Evolutionary conservation across 53 echinoderm and acorn worm species (phyloP).

Genomic region (Echinometra lucunter): DNA sequence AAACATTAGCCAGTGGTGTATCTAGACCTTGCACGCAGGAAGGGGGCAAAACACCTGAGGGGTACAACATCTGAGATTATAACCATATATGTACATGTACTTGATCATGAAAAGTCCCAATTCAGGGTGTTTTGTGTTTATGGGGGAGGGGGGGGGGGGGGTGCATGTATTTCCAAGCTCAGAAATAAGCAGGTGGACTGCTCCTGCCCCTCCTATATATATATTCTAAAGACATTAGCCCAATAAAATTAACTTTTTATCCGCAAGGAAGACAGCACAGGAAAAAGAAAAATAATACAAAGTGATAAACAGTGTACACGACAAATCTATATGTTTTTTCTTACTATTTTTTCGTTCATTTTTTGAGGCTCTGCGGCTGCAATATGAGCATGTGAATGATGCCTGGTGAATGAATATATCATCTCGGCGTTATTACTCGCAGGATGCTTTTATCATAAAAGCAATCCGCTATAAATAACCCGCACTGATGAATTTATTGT

Average conservation of each 20-base stretch:
- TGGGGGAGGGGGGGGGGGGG: no score
- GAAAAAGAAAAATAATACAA: background rate
- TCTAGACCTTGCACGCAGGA: no score
- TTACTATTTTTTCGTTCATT: no score
- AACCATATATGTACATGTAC: no score
- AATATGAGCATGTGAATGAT: background rate
- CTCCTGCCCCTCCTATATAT: no score
- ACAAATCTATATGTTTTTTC: background rate
- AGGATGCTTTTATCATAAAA: conserved; percentile 41
- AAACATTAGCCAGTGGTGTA: no score
- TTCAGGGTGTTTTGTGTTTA: no score
- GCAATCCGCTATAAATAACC: conserved; percentile 40
- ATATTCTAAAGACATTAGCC: background rate
- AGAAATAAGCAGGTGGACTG: no score
- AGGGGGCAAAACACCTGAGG: no score
- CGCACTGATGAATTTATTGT: conserved; percentile 47
- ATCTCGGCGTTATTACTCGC: conserved; percentile 40
- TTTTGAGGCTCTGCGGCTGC: background rate
- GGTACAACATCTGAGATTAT: no score
- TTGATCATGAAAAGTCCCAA: no score
- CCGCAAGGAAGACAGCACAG: background rate
- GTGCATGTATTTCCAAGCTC: no score
- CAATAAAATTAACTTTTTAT: background rate
- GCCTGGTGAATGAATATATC: conserved; percentile 45
- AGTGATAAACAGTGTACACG: background rate